Evolutionary conservation across 92 coral and sea anemone genomes (phyloP), one percentile per base, ranked within the genome.

Genomic region (Parazoanthus darwini): DNA sequence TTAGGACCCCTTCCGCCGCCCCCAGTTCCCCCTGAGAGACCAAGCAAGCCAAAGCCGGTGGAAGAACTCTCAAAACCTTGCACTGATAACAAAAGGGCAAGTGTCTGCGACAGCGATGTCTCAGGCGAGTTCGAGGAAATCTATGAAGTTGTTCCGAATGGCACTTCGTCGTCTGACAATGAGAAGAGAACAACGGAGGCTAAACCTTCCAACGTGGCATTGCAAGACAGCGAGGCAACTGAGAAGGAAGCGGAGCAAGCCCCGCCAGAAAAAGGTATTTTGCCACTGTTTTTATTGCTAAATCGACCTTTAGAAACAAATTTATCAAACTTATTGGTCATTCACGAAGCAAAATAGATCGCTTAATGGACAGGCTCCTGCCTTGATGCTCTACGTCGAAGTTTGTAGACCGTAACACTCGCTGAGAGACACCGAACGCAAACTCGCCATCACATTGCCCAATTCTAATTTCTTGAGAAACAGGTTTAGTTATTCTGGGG

Each of bases 1-100:
- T 65, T 95, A 35, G 98, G 98, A 37, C 98, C 98, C 20, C 94
- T 95, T 13, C 98, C 96, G 6, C 92, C 96, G 1, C 82, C 94
- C 16, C 98, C 98, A 1, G 65, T 85, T 36, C 92, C 90, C 63
- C 90, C 90, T n/a, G 87, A 88, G 25, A 91, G 90, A 66, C 96
- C 96, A 54, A 90, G 85, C 39, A 88, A 86, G 54, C 94, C 94
- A 16, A 93, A 93, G 74, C 89, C 88, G 71, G 83, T 88, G 46
- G 78, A 88, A 73, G 85, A 80, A 11, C 25, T 58, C 48, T 16
- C 37, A 56, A 80, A 23, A 68, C 4, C 65, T 33, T 33, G 38
- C 42, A 73, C 15, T 4, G 4, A 33, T 6, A 80, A 46, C 23
- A 80, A 90, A 77, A 80, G 44, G 25, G 89, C 93, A 42, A 89